Evolutionary conservation across 2,888 invertebrate species (phyloP).

Genomic region (Eudasyphora cyanicolor): DNA sequence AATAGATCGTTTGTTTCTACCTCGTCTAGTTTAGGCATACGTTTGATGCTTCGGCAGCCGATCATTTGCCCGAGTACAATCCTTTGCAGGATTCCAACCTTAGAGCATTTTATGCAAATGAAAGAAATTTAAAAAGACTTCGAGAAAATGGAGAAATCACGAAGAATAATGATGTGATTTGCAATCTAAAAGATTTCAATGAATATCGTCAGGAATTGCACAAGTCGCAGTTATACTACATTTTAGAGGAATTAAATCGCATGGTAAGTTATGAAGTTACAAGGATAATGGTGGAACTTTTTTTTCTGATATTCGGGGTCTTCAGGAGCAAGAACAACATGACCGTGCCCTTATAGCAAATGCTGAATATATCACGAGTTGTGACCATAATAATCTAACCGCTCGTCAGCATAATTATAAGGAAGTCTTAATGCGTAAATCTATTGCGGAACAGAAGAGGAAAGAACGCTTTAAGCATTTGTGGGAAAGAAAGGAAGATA

Average conservation of each 20-base stretch:
- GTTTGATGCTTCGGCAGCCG: constrained; percentile 74
- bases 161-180: constrained; percentile 83
- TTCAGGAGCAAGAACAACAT: constrained; percentile 72
- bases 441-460: constrained; percentile 66
- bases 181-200: constrained; percentile 84
- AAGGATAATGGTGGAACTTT: not conserved
- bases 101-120: constrained; percentile 81
- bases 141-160: constrained; percentile 82
- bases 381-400: constrained; percentile 70
- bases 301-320: not conserved
- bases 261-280: constrained; percentile 59
- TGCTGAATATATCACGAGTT: constrained; percentile 76
- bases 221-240: constrained; percentile 82
- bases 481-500: constrained; percentile 68
- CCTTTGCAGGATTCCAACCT: constrained; percentile 83
- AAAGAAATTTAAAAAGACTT: constrained; percentile 79
- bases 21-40: constrained; percentile 72
- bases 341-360: constrained; percentile 74
- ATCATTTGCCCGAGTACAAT: constrained; percentile 81
- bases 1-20: constrained; percentile 49
- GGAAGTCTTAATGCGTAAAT: constrained; percentile 72
- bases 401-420: constrained; percentile 69
- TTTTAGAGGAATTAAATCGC: constrained; percentile 78
- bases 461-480: constrained; percentile 64
- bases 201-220: constrained; percentile 83